Conservation (phyloP, 2,113 vertebrate species). For the Argyrosomus japonicus region DNA sequence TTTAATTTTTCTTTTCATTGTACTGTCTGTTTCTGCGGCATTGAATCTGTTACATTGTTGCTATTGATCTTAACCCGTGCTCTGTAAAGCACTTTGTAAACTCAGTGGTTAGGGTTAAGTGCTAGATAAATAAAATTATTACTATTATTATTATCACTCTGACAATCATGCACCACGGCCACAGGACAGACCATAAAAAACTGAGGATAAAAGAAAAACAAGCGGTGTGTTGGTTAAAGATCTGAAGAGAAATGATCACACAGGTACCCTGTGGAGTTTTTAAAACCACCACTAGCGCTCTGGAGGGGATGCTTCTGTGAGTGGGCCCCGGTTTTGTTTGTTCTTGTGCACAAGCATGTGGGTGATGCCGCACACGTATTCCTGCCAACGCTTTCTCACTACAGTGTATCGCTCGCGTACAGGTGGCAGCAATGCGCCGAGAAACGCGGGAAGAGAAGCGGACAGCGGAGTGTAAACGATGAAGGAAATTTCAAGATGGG, state of each 20-base stretch:
- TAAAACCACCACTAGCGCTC: not conserved
- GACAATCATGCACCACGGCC: not conserved
- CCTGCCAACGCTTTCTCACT: slow-evolving; percentile 5
- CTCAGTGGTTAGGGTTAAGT: too few relatives aligned
- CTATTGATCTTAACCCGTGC: too few relatives aligned
- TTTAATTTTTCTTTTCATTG: too few relatives aligned
- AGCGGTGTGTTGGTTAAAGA: not conserved
- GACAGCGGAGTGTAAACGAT: not conserved
- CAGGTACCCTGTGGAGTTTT: not conserved
- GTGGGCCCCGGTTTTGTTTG: not conserved
- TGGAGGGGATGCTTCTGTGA: not conserved
- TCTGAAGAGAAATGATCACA: not conserved
- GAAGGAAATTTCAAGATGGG: not conserved
- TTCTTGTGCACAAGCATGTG: slow-evolving; percentile 9
- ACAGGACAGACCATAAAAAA: not conserved
- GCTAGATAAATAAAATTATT: too few relatives aligned
- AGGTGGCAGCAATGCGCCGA: not conserved
- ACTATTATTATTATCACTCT: not conserved
- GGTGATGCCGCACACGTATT: not conserved
- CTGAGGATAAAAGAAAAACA: not conserved
- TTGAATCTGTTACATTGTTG: too few relatives aligned
- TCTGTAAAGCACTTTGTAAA: too few relatives aligned
- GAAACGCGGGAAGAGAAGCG: not conserved
- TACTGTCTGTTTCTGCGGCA: too few relatives aligned
- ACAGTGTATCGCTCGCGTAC: not conserved